Percentiles rank a stretch among this genome's conserved stretches.
Conservation (phyloP, 2,113 vertebrate genomes). For the Limnothrissa miodon region DNA sequence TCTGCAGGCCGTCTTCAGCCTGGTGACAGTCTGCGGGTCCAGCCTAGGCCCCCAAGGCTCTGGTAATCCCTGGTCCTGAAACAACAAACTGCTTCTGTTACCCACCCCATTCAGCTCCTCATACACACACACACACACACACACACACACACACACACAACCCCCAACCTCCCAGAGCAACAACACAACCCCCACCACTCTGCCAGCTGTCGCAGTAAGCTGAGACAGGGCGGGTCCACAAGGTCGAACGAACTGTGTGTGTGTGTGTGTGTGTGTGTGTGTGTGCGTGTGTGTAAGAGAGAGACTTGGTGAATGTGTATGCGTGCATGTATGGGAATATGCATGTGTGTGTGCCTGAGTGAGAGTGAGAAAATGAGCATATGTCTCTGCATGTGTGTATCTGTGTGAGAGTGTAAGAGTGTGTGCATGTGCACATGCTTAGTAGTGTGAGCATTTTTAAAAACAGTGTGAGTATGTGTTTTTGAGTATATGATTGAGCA, state of each 20-base stretch:
- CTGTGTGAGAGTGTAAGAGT: not conserved
- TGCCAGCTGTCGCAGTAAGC: conserved; percentile 43
- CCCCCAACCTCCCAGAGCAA: not conserved
- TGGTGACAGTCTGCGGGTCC: not conserved
- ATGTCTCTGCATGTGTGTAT: not conserved
- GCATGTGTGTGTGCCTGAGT: not conserved
- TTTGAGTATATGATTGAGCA: not conserved
- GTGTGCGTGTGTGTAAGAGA: not conserved
- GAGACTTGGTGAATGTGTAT: not conserved
- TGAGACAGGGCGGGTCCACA: conserved; percentile 39
- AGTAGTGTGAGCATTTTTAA: not conserved
- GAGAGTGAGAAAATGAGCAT: not conserved
- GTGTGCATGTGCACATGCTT: not conserved
- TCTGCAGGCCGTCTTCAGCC: not conserved
- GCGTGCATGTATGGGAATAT: not conserved
- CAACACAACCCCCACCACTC: conserved; percentile 4
- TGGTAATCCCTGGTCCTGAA: conserved; percentile 32
- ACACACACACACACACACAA: conserved; percentile 12
- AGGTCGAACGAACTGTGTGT: not conserved
- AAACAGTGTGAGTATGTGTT: not conserved
- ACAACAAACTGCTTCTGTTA: conserved; percentile 34
- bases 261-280: not conserved
- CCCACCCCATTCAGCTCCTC: conserved; percentile 30
- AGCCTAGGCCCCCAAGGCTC: not conserved
- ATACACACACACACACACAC: not conserved